Base-by-base conservation (phyloP, 1,140 invertebrate genomes). In the Anoplolepis gracilipes region DNA sequence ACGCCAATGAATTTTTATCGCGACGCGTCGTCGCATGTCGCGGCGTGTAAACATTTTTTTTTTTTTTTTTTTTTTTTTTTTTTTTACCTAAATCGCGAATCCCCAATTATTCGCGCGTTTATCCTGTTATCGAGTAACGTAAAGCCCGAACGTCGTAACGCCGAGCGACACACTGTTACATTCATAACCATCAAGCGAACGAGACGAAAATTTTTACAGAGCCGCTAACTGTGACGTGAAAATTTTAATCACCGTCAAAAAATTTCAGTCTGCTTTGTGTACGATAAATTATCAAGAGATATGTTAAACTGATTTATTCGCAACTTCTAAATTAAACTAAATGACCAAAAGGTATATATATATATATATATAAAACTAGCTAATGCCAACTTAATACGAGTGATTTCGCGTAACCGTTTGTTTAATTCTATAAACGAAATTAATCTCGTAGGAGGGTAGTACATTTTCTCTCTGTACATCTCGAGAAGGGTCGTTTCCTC, bases 71-170 rank as follows among this genome's bases (percentile, higher is more conserved):
- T 62, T 73, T 67, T 81, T 59, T 81, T 59, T 28, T 13, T 53
- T 72, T 30, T 19, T 11, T 72, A 33, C 67, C 53, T 82, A 82
- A 82, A 82, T 82, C 78, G 78, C 78, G 78, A 82, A 72, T 82
- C 78, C 67, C 78, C 78, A 82, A 82, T 82, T 82, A 82, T 82
- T 72, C 78, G 78, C 78, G 78, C 25, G 78, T 82, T 82, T 82
- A 82, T 82, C 78, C 78, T 67, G 78, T 82, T 82, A 82, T 82
- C 78, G 78, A 82, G 78, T 82, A 73, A 82, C 78, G 67, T 25
- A 46, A 46, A 81, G 33, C 78, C 49, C 78, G 65, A 81, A 81
- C 77, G 64, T 81, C 78, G 78, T 81, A 81, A 81, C 69, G 28
- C 65, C 67, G 78, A 73, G 72, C 78, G 78, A 61, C 78, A 19